Evolutionary conservation across 2,113 vertebrate species (phyloP), one percentile per base, ranked within the genome.

Genomic region (Globicephala melas): DNA sequence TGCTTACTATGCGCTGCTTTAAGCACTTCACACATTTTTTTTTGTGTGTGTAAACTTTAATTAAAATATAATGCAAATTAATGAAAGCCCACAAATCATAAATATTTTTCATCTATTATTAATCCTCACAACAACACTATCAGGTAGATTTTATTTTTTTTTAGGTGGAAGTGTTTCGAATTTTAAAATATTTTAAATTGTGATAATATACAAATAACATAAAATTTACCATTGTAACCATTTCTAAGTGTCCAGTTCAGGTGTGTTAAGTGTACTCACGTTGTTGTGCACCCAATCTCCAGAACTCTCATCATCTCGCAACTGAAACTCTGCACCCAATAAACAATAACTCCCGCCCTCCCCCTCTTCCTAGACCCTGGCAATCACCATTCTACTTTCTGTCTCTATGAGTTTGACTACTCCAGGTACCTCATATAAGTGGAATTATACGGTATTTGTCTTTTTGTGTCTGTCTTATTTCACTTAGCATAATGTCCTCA

Each of bases 31-130:
- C 41, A 26, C 0, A 1, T 10, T 11, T 12, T 58, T 36, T 50
- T 23, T 6, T 50, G 50, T 25, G 20, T 21, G 10, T 26, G 14
- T 50, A n/a, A 95, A 47, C 15, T 33, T 71, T 83, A 53, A 68
- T 87, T 62, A 76, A 95, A 95, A 77, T 13, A 8, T 38, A 25
- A 77, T 12, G 12, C 28, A 62, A 18, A 50, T 80, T n/a, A 92
- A 77, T 20, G 65, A 81, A 95, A 96, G 23, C n/a, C 17, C 12
- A 18, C 26, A 58, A 71, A 15, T 68, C 36, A 28, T 38, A 79
- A 36, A 73, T 88, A 91, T 81, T 93, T 92, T 77, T 26, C 65
- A 77, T 67, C 15, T 83, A 12, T 26, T 91, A 36, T 93, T 87
- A 79, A 68, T 68, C 26, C 28, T 73, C 25, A 96, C 11, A 70